Base-by-base conservation (phyloP, 2,113 vertebrate species). In the Phylloscopus trochiloides region DNA sequence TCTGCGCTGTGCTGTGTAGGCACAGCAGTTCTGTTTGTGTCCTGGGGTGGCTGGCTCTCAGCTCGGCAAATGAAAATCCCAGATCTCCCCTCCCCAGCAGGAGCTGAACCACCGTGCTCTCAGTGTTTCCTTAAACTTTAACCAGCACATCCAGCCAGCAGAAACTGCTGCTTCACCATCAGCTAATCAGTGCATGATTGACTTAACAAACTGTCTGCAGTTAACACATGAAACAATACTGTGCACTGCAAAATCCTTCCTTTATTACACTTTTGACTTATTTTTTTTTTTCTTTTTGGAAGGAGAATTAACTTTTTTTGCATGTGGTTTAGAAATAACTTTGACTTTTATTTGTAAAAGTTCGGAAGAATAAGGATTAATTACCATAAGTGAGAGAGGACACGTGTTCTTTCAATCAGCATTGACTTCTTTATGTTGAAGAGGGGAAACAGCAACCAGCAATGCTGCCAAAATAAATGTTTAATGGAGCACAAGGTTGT, bases 381-480 rank as follows among this genome's bases (percentile, higher is more conserved):
- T 96, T 90, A 66, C 34, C 62, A 29, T 63, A 59, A 38, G 45
- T 80, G 70, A 79, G 62, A 90, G 54, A 88, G 45, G 76, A 79
- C 75, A 92, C 1, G 1, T 82, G 87, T 73, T 88, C 62, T 82
- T 96, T 91, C 84, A 93, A 73, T 93, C 81, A 90, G 42, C 71
- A 73, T 51, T 79, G 67, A 91, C 71, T 96, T 96, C 82, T 94
- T 95, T 76, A 70, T 84, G 79, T 70, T 2, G 5, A 94, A 51
- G 42, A 86, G 48, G 55, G 67, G 42, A 93, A 94, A 76, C 67
- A 88, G 75, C 72, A 93, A 71, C 59, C 19, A 93, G 77, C 82
- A 96, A 76, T 81, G 55, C 81, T 93, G 85, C 92, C 92, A 93
- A 96, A 97, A 90, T 88, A 96, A 83, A 88, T 86, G 88, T 83